Percentiles rank a stretch among this genome's conserved stretches.
These are phyloP conservation scores for Poicephalus meyeri DNA, from an alignment of 2,113 vertebrate genomes.

Conservation along the genomic window DNA sequence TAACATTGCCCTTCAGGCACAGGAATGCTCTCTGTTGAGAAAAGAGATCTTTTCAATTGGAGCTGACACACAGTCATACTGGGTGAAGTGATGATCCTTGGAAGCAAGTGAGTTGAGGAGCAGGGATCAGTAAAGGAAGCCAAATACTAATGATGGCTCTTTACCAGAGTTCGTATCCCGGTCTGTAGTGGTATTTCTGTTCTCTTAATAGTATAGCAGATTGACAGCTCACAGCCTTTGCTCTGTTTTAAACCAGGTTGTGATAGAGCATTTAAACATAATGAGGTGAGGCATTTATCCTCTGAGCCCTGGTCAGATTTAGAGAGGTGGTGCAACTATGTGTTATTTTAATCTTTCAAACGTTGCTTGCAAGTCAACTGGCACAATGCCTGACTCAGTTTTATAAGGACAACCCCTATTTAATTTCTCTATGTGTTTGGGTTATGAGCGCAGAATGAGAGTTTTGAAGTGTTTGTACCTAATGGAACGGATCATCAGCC, in stretches of 20 bases:
- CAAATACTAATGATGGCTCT: background rate
- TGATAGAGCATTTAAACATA: conserved; percentile 21
- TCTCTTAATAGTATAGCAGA: background rate
- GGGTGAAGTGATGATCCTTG: background rate
- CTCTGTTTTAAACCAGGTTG: conserved; percentile 39
- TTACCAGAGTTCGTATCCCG: background rate
- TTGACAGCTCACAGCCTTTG: background rate
- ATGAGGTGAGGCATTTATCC: conserved; percentile 47
- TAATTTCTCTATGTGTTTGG: background rate
- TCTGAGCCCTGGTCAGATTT: conserved; percentile 41
- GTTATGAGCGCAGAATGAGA: background rate
- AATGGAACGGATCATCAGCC: background rate
- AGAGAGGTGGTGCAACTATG: conserved; percentile 19
- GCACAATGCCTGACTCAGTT: conserved; percentile 20
- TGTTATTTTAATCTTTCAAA: conserved; percentile 51
- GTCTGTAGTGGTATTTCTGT: background rate
- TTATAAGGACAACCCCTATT: conserved; percentile 9
- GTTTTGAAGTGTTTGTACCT: background rate
- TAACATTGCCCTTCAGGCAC: background rate
- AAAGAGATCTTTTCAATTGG: background rate
- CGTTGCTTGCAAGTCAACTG: conserved; percentile 5
- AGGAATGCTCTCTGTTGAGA: background rate
- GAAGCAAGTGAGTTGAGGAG: background rate
- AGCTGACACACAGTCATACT: background rate
- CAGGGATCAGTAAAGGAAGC: background rate